Evolutionary conservation across 2,113 vertebrate genomes (phyloP).

Genomic region (Hymenochirus boettgeri): DNA sequence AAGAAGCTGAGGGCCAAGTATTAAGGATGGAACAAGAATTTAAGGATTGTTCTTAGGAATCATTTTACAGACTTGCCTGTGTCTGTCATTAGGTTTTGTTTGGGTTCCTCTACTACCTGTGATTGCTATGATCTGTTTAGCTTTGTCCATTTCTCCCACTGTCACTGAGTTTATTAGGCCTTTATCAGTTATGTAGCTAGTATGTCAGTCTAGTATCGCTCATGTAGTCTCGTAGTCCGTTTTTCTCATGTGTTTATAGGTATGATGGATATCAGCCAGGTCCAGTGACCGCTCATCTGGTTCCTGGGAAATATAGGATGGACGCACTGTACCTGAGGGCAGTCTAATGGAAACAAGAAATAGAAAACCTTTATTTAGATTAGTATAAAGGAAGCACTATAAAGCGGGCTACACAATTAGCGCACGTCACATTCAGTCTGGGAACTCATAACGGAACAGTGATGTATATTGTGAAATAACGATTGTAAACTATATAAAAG

Average conservation of each 20-base stretch:
- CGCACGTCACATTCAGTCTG: too few relatives aligned
- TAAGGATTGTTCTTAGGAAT: too few relatives aligned
- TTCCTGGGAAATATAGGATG: constrained; percentile 91
- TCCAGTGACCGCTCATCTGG: constrained; percentile 90
- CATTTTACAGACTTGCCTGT: not conserved
- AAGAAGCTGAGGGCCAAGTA: too few relatives aligned
- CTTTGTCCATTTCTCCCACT: not conserved
- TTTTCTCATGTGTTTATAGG: constrained; percentile 84
- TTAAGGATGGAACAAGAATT: too few relatives aligned
- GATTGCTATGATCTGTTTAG: not conserved
- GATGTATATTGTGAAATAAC: too few relatives aligned
- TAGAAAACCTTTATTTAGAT: not conserved
- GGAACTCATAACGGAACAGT: too few relatives aligned
- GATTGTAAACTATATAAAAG: too few relatives aligned
- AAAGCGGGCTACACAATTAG: too few relatives aligned
- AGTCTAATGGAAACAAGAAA: constrained; percentile 60
- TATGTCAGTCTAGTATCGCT: not conserved
- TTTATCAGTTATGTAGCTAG: not conserved
- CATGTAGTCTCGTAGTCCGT: constrained; percentile 80
- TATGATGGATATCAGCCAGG: constrained; percentile 86
- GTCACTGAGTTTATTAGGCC: constrained; percentile 3
- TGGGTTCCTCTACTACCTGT: not conserved
- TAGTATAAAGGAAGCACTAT: not conserved
- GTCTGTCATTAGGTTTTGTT: too few relatives aligned
- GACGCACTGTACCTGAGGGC: constrained; percentile 93